Base-by-base conservation (phyloP, 2,113 vertebrate genomes). In the Nycticebus coucang region DNA sequence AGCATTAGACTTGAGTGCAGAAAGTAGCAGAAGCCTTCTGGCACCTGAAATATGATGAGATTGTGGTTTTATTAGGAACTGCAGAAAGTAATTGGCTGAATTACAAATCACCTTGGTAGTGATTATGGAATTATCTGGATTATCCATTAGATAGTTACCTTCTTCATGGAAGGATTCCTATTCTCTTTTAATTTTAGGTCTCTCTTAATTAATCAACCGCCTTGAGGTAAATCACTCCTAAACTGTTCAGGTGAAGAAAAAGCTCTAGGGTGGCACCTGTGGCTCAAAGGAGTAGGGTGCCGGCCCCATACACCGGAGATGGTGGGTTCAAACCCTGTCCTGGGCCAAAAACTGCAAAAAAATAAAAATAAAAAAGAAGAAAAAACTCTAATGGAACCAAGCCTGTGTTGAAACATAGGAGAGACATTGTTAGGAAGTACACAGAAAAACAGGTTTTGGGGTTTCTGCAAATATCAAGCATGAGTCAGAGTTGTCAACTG, bases 41-140 rank as follows among this genome's bases (percentile, higher is more conserved):
- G 33, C 15, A 88, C 15, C n/a, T 66, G 28, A 94, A 89, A 95
- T 18, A 83, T 77, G 71, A 50, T 53, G 90, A 88, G 37, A 55
- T 53, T 75, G 26, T 33, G 24, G 21, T 60, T 87, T 87, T 95
- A 83, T 69, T 71, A 78, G 90, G 19, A 89, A 71, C 19, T n/a
- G 5, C 2, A 69, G 14, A 78, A 78, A 71, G 69, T 12, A 72
- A 89, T 24, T 62, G 37, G 26, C 11, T 78, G 14, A 62, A 33
- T 69, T 92, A 69, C 24, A 93, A 81, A 72, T 80, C 33, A 87
- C 60, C 33, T 84, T 62, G 41, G 26, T 55, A 50, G 18, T 88
- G 62, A 88, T 21, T 88, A 59, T 33, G 30, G 13, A 88, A 87
- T 82, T 55, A 68, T 60, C 35, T 92, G 69, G 68, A 41, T 12